Evolutionary conservation across 2,888 invertebrate genomes (phyloP), one percentile per base, ranked within the genome.

Genomic region (Caenorhabditis becei): DNA sequence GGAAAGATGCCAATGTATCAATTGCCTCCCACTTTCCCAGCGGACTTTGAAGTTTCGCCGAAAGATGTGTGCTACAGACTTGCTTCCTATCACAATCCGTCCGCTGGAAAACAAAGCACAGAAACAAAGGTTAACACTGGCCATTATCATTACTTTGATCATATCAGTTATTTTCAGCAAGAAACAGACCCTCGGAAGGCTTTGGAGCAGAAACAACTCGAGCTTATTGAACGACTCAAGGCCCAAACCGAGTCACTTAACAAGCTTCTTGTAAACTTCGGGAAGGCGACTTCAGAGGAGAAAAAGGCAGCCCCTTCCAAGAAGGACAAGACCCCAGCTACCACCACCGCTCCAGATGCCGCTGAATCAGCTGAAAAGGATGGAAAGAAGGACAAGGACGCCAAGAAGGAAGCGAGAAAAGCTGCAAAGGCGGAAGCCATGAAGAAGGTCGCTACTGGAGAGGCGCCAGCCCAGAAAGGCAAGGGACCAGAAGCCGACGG

Each of bases 341-440:
- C 70, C 14, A 2, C 41, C 5, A 23, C 44, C 14, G 54, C 80
- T 23, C 32, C 56, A 23, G 58, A 49, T 7, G 51, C 58, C 0
- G 28, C 53, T 18, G 24, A 44, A 16, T 1, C 16, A 37, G 35
- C 59, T 16, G 67, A 23, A 49, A 37, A 63, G 14, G 44, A 56
- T 11, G 67, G 41, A 24, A 79, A 79, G 49, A 66, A 51, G 23
- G 74, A 72, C 41, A 79, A 79, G 28, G 79, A 79, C n/a, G 79
- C 74, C 1, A 79, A 79, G 62, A 79, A 79, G 26, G 79, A 79
- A 44, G 79, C 79, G 0, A 35, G 79, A 44, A 80, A 80, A 18
- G 84, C 82, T n/a, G 83, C 84, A 3, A 84, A 84, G 53, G 71
- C 77, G 7, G 84, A 86, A 20, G 86, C 86, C 8, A 77, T 80